Conservation (phyloP, 2,113 vertebrate species). For the Meleagris gallopavo region DNA sequence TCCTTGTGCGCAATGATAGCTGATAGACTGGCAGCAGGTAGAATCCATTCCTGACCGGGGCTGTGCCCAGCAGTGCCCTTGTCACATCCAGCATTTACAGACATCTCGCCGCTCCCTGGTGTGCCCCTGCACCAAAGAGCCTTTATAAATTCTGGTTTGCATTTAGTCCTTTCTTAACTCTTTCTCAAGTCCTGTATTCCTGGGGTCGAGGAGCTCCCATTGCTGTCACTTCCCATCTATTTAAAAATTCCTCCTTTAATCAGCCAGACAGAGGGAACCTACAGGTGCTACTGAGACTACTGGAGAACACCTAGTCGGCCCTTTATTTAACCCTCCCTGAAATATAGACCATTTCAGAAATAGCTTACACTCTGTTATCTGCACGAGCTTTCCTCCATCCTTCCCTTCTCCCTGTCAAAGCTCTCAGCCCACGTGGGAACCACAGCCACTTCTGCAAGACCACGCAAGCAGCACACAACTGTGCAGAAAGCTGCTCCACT, state of each 20-base stretch:
- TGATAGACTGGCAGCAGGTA: not conserved
- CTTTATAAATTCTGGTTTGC: not conserved
- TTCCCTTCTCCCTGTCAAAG: not conserved
- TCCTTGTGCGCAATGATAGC: accelerated
- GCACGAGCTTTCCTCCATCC: not conserved
- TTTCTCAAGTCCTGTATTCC: not conserved
- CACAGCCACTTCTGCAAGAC: not conserved
- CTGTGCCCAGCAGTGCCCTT: not conserved
- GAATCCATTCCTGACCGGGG: not conserved
- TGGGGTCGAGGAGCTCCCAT: not conserved
- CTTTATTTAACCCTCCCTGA: not conserved
- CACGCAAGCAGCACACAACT: not conserved
- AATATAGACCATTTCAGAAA: not conserved
- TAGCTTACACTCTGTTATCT: not conserved
- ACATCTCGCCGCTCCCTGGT: not conserved
- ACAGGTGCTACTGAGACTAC: not conserved
- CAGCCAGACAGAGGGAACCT: not conserved
- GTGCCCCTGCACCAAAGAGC: not conserved
- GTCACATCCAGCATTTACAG: not conserved
- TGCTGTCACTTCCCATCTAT: not conserved
- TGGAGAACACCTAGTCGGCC: not conserved
- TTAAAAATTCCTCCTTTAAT: not conserved
- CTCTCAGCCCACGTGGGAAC: not conserved
- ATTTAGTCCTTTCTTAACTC: not conserved
- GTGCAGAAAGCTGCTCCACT: not conserved